Evolutionary conservation across 2,888 invertebrate species (phyloP).

Genomic region (Herminia tarsipennalis): DNA sequence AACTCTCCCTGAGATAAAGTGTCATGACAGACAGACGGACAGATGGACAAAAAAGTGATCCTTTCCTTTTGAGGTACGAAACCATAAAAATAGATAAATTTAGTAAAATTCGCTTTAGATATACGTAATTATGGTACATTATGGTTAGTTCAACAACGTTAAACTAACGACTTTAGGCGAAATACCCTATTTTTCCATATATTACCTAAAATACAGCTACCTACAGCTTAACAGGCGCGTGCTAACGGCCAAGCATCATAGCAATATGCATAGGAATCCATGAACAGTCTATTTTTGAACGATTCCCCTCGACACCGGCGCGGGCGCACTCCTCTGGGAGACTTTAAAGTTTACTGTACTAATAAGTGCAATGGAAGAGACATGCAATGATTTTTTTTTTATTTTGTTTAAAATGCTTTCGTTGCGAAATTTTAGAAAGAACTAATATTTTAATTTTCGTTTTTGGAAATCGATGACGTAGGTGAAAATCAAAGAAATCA

Average conservation of each 20-base stretch:
- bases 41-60: too few relatives aligned
- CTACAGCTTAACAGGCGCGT: constrained; percentile 46
- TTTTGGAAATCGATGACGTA: background rate
- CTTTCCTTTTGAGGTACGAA: too few relatives aligned
- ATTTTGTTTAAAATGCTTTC: constrained; percentile 13
- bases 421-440: too few relatives aligned
- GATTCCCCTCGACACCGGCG: constrained; percentile 65
- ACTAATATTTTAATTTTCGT: too few relatives aligned
- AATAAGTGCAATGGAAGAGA: constrained; percentile 37
- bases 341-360: constrained; percentile 72
- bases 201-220: constrained; percentile 17
- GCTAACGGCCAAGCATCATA: constrained; percentile 48
- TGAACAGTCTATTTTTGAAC: constrained; percentile 72
- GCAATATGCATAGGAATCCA: constrained; percentile 61
- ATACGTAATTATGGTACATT: too few relatives aligned
- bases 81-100: too few relatives aligned
- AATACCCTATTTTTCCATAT: background rate
- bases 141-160: too few relatives aligned
- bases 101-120: too few relatives aligned
- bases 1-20: too few relatives aligned
- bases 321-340: constrained; percentile 60
- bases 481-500: too few relatives aligned
- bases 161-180: too few relatives aligned
- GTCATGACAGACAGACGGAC: too few relatives aligned
- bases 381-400: constrained; percentile 32